Evolutionary conservation across 2,113 vertebrate species (phyloP).

Genomic region (Engraulis encrasicolus): DNA sequence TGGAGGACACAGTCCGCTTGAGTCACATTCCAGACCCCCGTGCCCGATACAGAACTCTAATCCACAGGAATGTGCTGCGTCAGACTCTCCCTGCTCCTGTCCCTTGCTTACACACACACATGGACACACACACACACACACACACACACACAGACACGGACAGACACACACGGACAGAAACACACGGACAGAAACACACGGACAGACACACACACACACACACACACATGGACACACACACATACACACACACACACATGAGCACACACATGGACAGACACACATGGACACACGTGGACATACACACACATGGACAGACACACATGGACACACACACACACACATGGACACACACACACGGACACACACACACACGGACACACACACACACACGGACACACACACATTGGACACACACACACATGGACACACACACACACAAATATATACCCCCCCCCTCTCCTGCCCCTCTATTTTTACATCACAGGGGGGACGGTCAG

Average conservation of each 20-base stretch:
- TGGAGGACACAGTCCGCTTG: neutral
- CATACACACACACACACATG: neutral
- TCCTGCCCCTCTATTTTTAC: slow-evolving; percentile 11
- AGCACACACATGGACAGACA: neutral
- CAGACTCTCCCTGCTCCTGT: slow-evolving; percentile 56
- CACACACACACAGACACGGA: neutral
- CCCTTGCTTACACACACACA: slow-evolving; percentile 66
- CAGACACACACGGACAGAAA: neutral
- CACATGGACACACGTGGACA: neutral
- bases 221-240: neutral
- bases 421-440: neutral
- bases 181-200: neutral
- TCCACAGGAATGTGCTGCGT: slow-evolving; percentile 69
- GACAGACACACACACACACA: slow-evolving; percentile 15
- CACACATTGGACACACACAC: neutral
- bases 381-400: neutral
- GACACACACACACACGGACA: neutral
- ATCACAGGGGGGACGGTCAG: neutral
- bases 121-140: slow-evolving; percentile 41
- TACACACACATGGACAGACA: neutral
- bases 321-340: neutral
- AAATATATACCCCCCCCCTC: neutral
- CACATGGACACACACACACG: neutral
- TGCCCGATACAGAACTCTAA: slow-evolving; percentile 58
- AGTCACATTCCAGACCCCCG: slow-evolving; percentile 42